These are phyloP conservation scores for Pelmatolapia mariae DNA, from an alignment of 2,113 vertebrate genomes.

Conservation along the genomic window DNA sequence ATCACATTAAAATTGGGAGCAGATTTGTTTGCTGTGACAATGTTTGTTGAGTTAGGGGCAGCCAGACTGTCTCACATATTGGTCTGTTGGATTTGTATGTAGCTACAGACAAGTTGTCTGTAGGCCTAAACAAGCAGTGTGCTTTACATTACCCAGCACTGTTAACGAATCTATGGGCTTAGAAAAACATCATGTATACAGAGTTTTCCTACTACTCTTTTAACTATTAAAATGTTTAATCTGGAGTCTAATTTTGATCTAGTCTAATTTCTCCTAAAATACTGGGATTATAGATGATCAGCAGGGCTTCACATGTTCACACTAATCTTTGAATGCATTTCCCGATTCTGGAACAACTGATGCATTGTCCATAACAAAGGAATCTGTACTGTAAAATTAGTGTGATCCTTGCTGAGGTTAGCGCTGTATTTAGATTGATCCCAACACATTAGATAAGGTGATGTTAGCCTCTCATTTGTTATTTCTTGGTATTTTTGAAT, in stretches of 20 bases:
- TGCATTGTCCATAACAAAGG: not conserved
- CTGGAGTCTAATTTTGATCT: slow-evolving; percentile 25
- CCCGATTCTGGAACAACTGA: not conserved
- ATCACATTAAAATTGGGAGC: slow-evolving; percentile 65
- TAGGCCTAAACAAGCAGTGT: slow-evolving; percentile 50
- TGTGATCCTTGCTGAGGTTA: not conserved
- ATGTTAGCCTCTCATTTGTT: slow-evolving; percentile 36
- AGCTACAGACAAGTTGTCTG: slow-evolving; percentile 52
- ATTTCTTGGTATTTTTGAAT: slow-evolving; percentile 37
- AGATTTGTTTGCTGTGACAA: slow-evolving; percentile 71
- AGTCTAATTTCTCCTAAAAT: slow-evolving; percentile 15
- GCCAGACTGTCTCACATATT: slow-evolving; percentile 59
- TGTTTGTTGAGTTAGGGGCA: slow-evolving; percentile 65
- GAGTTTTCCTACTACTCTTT: slow-evolving; percentile 42
- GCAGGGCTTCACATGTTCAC: slow-evolving; percentile 1
- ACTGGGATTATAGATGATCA: slow-evolving; percentile 29
- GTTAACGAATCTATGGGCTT: slow-evolving; percentile 39
- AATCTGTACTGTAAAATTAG: not conserved
- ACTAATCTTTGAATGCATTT: slow-evolving; percentile 17
- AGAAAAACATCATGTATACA: slow-evolving; percentile 25
- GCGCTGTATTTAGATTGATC: not conserved
- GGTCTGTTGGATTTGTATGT: slow-evolving; percentile 53
- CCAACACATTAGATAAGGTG: not conserved
- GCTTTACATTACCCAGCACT: slow-evolving; percentile 36
- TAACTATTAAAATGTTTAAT: slow-evolving; percentile 35